These are phyloP conservation scores for Melanchra persicariae DNA, from an alignment of 2,888 invertebrate genomes.

Conservation along the genomic window DNA sequence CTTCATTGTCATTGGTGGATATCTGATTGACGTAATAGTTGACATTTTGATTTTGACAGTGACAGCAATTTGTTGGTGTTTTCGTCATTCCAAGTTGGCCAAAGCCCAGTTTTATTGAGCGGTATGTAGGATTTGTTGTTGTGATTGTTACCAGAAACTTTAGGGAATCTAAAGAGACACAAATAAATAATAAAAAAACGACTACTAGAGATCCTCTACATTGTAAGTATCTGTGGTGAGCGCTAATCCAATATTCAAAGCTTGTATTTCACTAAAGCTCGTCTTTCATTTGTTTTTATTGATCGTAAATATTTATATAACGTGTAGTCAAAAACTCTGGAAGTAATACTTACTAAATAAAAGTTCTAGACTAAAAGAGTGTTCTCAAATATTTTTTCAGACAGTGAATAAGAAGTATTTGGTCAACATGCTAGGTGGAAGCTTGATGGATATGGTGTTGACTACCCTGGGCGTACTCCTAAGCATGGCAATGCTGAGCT, in stretches of 20 bases:
- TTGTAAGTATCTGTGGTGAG: constrained; percentile 30
- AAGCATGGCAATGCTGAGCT: constrained; percentile 74
- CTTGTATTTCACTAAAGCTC: neutral
- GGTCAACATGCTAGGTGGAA: constrained; percentile 50
- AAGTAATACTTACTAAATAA: too few species aligned
- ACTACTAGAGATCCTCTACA: neutral
- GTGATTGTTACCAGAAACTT: constrained; percentile 6
- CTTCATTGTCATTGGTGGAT: constrained; percentile 5
- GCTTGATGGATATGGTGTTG: constrained; percentile 74
- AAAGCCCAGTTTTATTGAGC: neutral
- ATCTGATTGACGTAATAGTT: neutral
- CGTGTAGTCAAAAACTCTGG: too few species aligned
- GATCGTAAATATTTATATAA: neutral
- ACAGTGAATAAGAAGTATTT: constrained; percentile 7
- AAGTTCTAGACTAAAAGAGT: too few species aligned
- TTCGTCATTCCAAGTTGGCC: constrained; percentile 1
- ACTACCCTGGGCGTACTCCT: constrained; percentile 72
- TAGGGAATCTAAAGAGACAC: neutral
- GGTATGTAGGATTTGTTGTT: constrained; percentile 19
- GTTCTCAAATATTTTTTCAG: constrained; percentile 5
- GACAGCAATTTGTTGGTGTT: constrained; percentile 24
- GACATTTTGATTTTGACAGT: constrained; percentile 29
- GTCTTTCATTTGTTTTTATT: constrained; percentile 10
- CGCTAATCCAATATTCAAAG: neutral
- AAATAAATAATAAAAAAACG: neutral